phyloP scores from a whole-genome alignment of 2,113 vertebrate species.

The Electrona antarctica region DNA sequence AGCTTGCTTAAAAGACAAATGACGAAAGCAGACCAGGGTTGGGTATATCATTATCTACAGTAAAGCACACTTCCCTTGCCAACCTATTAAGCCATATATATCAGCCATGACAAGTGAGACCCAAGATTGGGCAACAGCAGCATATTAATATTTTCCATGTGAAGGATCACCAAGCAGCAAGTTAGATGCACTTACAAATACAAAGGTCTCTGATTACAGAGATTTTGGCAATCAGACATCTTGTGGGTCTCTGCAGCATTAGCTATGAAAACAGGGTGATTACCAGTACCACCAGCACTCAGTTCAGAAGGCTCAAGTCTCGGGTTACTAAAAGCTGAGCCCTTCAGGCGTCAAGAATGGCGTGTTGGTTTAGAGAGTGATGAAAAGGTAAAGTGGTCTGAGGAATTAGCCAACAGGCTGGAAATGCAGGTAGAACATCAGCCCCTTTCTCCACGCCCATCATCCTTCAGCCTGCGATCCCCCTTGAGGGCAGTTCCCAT shows the following conservation, averaged over 20 bases:
- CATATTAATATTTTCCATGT: constrained; percentile 17
- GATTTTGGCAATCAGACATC: constrained; percentile 39
- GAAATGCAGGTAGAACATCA: constrained; percentile 58
- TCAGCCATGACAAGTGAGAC: constrained; percentile 14
- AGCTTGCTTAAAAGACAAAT: not conserved
- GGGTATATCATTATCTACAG: too few relatives aligned
- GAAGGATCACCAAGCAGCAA: constrained; percentile 35
- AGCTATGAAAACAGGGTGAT: constrained; percentile 57
- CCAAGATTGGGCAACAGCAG: constrained; percentile 29
- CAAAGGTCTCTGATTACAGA: constrained; percentile 44
- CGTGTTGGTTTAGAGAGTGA: constrained; percentile 60
- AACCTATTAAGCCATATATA: constrained; percentile 9
- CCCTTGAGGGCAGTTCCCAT: constrained; percentile 80
- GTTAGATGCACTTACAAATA: constrained; percentile 25
- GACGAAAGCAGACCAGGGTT: not conserved
- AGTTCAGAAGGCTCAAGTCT: constrained; percentile 26
- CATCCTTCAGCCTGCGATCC: constrained; percentile 72
- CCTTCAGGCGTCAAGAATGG: constrained; percentile 57
- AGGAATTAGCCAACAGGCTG: constrained; percentile 78
- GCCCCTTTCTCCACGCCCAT: constrained; percentile 49
- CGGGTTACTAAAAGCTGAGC: constrained; percentile 54
- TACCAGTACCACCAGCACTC: constrained; percentile 35
- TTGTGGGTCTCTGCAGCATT: constrained; percentile 45
- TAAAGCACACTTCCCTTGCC: not conserved
- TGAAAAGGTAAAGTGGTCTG: constrained; percentile 76